Conservation (phyloP, 2,888 invertebrate species). For the Esperia sulphurella region DNA sequence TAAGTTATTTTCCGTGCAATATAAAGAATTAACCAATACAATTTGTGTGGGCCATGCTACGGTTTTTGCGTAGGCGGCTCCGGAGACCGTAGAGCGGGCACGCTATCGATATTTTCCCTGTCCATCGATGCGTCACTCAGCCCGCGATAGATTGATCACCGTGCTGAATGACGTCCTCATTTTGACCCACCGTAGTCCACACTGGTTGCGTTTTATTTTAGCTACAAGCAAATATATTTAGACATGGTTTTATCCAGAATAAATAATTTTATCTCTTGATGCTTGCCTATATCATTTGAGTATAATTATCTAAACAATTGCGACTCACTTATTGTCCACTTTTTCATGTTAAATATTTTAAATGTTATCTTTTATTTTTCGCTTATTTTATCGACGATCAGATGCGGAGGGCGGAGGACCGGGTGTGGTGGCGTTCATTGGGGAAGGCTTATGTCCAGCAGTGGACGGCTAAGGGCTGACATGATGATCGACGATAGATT, state of each 20-base stretch:
- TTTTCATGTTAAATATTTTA: no score
- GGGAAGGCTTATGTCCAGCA: no score
- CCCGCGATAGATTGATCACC: slow-evolving; percentile 66
- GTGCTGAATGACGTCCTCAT: slow-evolving; percentile 53
- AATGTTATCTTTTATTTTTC: no score
- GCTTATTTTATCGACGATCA: no score
- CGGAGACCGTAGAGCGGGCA: slow-evolving; percentile 25
- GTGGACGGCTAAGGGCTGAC: no score
- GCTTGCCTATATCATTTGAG: no score
- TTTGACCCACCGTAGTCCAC: slow-evolving; percentile 33
- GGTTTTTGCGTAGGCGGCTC: slow-evolving; percentile 35
- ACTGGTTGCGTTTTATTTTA: slow-evolving; percentile 22
- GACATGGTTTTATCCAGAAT: neutral
- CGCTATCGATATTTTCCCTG: slow-evolving; percentile 61
- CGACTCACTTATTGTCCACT: no score
- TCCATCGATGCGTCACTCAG: slow-evolving; percentile 59
- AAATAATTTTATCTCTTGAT: no score
- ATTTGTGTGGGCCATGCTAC: slow-evolving; percentile 4
- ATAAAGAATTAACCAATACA: neutral
- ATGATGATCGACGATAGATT: no score
- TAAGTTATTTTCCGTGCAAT: neutral
- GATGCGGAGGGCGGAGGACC: no score
- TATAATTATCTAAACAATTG: no score
- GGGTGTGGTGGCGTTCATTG: no score
- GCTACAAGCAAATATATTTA: slow-evolving; percentile 6